Conservation (phyloP, 2,888 invertebrate genomes). For the Philhelius pedissequus region DNA sequence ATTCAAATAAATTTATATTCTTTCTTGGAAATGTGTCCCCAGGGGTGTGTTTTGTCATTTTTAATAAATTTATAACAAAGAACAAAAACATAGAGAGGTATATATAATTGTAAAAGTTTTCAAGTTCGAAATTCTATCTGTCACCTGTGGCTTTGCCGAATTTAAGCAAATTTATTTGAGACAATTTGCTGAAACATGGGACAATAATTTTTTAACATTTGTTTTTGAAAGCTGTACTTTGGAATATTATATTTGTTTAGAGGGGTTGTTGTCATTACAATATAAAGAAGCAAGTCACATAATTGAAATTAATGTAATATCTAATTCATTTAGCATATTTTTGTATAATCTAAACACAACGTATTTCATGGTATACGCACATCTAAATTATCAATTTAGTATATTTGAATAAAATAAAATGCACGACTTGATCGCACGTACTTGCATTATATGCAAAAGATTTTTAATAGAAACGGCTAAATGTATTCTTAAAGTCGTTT, state of each 20-base stretch:
- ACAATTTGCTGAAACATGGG: slow-evolving; percentile 11
- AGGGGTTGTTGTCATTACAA: background rate
- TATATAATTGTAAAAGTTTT: slow-evolving; percentile 16
- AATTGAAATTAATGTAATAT: background rate
- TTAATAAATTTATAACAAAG: background rate
- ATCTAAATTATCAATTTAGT: no score
- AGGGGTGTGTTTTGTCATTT: background rate
- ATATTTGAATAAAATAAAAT: no score
- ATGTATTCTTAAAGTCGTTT: no score
- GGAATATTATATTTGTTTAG: background rate
- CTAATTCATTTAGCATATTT: background rate
- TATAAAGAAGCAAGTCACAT: background rate
- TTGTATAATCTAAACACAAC: no score
- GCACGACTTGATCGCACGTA: no score
- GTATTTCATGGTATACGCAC: no score
- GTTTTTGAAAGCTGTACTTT: background rate
- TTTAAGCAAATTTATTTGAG: background rate
- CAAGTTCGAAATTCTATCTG: background rate
- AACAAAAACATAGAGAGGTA: background rate
- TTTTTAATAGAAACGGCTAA: no score
- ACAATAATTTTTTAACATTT: background rate
- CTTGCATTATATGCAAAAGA: no score
- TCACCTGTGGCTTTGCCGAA: background rate
- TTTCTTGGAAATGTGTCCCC: background rate
- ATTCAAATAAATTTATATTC: background rate